Evolutionary conservation across 2,888 invertebrate genomes (phyloP), one percentile per base, ranked within the genome.

Genomic region (Phyllotreta cruciferae): DNA sequence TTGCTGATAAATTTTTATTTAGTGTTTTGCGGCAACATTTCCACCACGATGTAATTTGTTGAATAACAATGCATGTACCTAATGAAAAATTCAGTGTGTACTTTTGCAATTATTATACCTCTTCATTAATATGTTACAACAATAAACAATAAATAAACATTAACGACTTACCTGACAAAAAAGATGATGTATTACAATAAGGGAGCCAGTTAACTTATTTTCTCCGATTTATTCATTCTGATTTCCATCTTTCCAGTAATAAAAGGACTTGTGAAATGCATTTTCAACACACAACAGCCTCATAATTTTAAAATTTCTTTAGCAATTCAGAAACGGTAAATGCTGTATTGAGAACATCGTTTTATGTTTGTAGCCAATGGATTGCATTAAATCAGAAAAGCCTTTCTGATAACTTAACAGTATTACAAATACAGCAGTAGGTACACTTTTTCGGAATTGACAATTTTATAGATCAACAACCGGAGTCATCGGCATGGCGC

Each of bases 401-500:
- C 24, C 24, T 37, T 38, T 38, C 47, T 9, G 6, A 54, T 54
- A 34, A 41, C 11, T 36, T 60, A 35, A 56, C 60, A 41, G 53
- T 54, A 56, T 60, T 47, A 13, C 35, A 50, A 60, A 57, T 52
- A 52, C 44, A 50, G 41, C 42, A 44, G n/a, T 24, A 24, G 24
- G 24, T 47, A 41, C 42, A 60, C 52, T 60, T 60, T 60, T 60
- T 52, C 34, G 13, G 56, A 14, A 42, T 60, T 52, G 52, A 60
- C 60, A 60, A 60, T 52, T 60, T 60, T 52, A 56, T 36, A 62
- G 67, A 63, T 63, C 67, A 67, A 67, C 65, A 67, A 67, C 67
- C 67, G 65, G 63, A 63, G 61, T 65, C 58, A 56, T 66, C 62
- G 61, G 64, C 71, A 54, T 67, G 63, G 72, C 73, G 74, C 74